phyloP scores from a whole-genome alignment of 2,888 invertebrate genomes.

The Lasiommata megera region DNA sequence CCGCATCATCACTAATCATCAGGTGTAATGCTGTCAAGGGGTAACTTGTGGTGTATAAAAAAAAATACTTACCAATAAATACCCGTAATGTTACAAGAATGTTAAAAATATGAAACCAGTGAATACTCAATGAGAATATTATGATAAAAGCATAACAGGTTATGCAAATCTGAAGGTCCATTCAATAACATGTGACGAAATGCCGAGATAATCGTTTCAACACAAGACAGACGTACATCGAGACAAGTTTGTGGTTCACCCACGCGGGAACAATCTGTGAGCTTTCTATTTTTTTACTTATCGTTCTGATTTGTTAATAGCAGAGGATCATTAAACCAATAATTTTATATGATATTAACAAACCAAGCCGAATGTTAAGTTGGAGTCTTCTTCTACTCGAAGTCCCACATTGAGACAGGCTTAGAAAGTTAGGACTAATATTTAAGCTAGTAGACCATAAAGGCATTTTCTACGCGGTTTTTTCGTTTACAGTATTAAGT shows the following conservation, averaged over 20 bases:
- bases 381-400: no score
- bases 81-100: slow-evolving; percentile 1
- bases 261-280: slow-evolving; percentile 8
- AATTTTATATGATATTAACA: no score
- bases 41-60: no score
- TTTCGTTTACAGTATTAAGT: no score
- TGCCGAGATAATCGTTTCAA: slow-evolving; percentile 14
- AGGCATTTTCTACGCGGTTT: no score
- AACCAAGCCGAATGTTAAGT: no score
- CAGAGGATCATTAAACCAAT: no score
- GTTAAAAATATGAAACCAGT: slow-evolving; percentile 5
- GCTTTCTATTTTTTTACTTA: slow-evolving; percentile 1
- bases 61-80: not conserved
- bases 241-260: slow-evolving; percentile 13
- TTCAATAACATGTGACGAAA: slow-evolving; percentile 20
- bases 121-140: slow-evolving; percentile 6
- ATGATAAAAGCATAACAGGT: slow-evolving; percentile 12
- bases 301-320: not conserved
- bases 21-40: no score
- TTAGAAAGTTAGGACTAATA: no score
- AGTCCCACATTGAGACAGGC: no score
- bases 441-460: no score
- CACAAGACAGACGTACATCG: slow-evolving; percentile 7
- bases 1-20: no score
- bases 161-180: slow-evolving; percentile 24